These are phyloP conservation scores for Diabrotica virgifera DNA, from an alignment of 1,140 invertebrate genomes.

Conservation along the genomic window DNA sequence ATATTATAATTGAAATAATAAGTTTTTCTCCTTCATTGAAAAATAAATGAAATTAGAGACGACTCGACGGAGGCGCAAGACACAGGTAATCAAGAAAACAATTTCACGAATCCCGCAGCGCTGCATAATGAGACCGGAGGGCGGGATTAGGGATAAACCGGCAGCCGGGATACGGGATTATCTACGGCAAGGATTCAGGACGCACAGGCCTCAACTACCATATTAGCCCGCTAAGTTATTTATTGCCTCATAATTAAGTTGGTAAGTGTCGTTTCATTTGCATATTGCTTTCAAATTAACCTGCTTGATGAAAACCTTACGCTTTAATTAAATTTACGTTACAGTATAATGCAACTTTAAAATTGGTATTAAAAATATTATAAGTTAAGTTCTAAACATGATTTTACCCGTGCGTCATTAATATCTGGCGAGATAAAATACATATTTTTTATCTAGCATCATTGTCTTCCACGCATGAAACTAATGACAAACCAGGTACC, in stretches of 20 bases:
- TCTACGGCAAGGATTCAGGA: conserved; percentile 31
- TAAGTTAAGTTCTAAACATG: too few relatives aligned
- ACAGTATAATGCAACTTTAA: too few relatives aligned
- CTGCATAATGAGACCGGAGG: conserved; percentile 42
- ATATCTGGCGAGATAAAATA: too few relatives aligned
- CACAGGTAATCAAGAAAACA: conserved; percentile 46
- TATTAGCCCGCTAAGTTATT: conserved; percentile 38
- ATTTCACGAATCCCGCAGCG: conserved; percentile 41
- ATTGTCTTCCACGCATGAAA: too few relatives aligned
- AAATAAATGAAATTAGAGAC: background rate
- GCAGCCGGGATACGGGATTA: conserved; percentile 34
- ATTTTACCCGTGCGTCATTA: too few relatives aligned
- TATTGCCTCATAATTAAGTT: conserved; percentile 39
- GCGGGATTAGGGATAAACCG: conserved; percentile 23
- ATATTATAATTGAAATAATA: too few relatives aligned
- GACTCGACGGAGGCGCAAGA: background rate
- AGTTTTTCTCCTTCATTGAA: too few relatives aligned
- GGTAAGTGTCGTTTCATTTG: conserved; percentile 26
- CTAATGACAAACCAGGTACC: too few relatives aligned
- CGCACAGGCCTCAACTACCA: conserved; percentile 28
- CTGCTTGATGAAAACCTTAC: background rate
- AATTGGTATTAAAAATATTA: too few relatives aligned
- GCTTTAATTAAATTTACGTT: background rate
- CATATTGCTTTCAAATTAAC: conserved; percentile 3
- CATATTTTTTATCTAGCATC: too few relatives aligned